Evolutionary conservation across 2,888 invertebrate species (phyloP).

Genomic region (Mythimna lalbum): DNA sequence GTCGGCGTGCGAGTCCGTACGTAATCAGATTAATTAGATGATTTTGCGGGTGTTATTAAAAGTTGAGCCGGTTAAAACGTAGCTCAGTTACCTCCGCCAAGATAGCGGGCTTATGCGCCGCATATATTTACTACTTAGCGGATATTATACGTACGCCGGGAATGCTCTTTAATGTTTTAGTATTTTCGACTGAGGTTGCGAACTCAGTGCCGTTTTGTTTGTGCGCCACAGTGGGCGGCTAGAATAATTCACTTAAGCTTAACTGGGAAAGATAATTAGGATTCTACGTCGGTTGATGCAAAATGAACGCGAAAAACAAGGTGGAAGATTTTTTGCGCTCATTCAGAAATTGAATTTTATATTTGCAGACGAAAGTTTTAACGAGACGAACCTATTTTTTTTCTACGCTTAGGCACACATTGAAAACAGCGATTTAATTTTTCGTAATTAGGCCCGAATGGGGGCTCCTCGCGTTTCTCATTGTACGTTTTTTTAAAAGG

Average conservation of each 20-base stretch:
- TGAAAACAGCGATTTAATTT: slow-evolving; percentile 77
- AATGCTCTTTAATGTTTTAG: slow-evolving; percentile 90
- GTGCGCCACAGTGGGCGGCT: slow-evolving; percentile 88
- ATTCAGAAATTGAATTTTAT: slow-evolving; percentile 90
- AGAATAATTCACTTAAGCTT: slow-evolving; percentile 91
- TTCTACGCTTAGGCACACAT: slow-evolving; percentile 79
- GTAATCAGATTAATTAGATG: slow-evolving; percentile 90
- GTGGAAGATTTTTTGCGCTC: slow-evolving; percentile 88
- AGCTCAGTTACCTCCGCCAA: slow-evolving; percentile 85
- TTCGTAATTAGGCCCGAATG: slow-evolving; percentile 75
- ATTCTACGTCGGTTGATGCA: slow-evolving; percentile 90
- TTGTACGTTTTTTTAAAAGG: slow-evolving; percentile 63
- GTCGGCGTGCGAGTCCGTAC: slow-evolving; percentile 80
- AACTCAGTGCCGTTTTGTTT: slow-evolving; percentile 89
- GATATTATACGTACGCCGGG: slow-evolving; percentile 87
- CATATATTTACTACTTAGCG: slow-evolving; percentile 85
- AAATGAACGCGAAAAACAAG: slow-evolving; percentile 90
- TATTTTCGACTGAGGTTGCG: slow-evolving; percentile 90
- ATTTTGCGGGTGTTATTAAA: slow-evolving; percentile 90
- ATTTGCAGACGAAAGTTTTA: slow-evolving; percentile 88
- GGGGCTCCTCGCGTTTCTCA: slow-evolving; percentile 52
- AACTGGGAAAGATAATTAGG: slow-evolving; percentile 91
- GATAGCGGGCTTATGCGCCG: slow-evolving; percentile 86
- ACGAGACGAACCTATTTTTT: slow-evolving; percentile 83
- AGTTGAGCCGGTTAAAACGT: slow-evolving; percentile 87